phyloP scores from a whole-genome alignment of 2,888 invertebrate species.

The Eupeodes luniger region DNA sequence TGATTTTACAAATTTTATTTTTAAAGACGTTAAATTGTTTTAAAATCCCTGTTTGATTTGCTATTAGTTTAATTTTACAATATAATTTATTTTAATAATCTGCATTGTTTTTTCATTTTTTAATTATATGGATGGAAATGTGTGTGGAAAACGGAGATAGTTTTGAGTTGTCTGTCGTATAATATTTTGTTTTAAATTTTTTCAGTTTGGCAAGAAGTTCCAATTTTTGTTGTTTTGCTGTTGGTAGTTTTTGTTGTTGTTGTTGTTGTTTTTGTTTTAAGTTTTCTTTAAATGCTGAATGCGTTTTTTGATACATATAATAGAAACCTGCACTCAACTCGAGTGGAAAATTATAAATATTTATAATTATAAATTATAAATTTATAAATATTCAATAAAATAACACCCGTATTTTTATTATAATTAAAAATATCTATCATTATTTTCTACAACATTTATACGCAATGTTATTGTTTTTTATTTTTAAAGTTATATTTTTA shows the following conservation, averaged over 20 bases:
- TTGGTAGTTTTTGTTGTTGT: not conserved
- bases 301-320: constrained; percentile 64
- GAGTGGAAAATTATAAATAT: constrained; percentile 49
- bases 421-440: constrained; percentile 26
- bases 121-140: constrained; percentile 73
- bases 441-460: constrained; percentile 47
- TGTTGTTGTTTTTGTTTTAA: not conserved
- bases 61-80: constrained; percentile 58
- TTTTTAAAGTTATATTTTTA: not conserved
- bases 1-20: constrained; percentile 39
- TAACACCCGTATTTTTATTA: constrained; percentile 43
- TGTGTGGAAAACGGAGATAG: constrained; percentile 71
- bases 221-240: constrained; percentile 38
- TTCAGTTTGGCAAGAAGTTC: constrained; percentile 51
- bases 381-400: constrained; percentile 24
- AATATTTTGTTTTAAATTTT: constrained; percentile 1
- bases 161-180: constrained; percentile 68
- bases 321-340: constrained; percentile 71
- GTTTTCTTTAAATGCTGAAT: constrained; percentile 49
- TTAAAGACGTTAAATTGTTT: constrained; percentile 49
- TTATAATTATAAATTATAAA: constrained; percentile 3
- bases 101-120: constrained; percentile 57
- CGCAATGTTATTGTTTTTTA: not conserved
- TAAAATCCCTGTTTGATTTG: constrained; percentile 75
- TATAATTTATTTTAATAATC: constrained; percentile 54